These are phyloP conservation scores for Morbakka virulenta DNA, from an alignment of 30 jellyfish, hydroid and myxozoan species.

Conservation along the genomic window DNA sequence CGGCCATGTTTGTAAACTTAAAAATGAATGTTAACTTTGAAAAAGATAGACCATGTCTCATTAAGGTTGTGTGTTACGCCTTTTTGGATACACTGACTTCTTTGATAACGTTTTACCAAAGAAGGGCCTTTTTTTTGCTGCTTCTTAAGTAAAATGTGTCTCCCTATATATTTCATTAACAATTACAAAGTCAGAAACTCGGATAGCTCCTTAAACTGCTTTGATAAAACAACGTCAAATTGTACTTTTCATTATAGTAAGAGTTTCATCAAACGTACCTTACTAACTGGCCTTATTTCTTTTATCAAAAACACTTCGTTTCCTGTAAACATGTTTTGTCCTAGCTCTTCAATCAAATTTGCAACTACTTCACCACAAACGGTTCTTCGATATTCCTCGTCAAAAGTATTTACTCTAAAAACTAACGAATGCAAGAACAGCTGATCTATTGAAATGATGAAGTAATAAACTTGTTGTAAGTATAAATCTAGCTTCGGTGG, in stretches of 20 bases:
- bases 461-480: constrained; percentile 90
- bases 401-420: constrained; percentile 86
- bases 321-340: constrained; percentile 80
- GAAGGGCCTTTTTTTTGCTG: background rate
- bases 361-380: constrained; percentile 86
- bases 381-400: constrained; percentile 67
- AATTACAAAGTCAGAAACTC: no score
- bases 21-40: no score
- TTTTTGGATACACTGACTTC: no score
- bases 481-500: constrained; percentile 94
- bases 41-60: no score
- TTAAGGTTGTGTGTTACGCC: no score
- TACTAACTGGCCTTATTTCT: constrained; percentile 42
- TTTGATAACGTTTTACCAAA: no score
- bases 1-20: no score
- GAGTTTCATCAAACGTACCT: constrained; percentile 24
- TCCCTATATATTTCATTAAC: no score
- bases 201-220: no score
- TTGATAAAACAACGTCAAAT: no score
- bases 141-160: background rate
- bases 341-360: constrained; percentile 64
- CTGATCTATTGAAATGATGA: constrained; percentile 77
- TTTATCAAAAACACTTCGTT: constrained; percentile 67
- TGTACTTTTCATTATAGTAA: no score
- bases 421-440: constrained; percentile 79